These are phyloP conservation scores for Varanus komodoensis DNA, from an alignment of 2,113 vertebrate genomes.

Conservation along the genomic window DNA sequence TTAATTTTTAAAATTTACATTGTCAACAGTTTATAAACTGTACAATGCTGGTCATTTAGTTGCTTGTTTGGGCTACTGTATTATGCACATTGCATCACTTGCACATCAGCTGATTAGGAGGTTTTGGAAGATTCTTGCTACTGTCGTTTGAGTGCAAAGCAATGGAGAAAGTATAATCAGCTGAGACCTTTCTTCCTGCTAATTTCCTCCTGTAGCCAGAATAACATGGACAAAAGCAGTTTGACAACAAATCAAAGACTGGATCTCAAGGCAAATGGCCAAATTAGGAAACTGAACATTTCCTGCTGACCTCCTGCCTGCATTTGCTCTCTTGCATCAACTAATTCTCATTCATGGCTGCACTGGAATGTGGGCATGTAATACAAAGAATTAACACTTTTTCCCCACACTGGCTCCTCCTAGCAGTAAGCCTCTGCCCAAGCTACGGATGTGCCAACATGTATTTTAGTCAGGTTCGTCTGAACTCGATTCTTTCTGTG, in stretches of 20 bases:
- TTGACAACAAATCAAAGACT: neutral
- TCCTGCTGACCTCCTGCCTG: neutral
- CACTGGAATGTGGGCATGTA: neutral
- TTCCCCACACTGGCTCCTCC: neutral
- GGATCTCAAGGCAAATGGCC: neutral
- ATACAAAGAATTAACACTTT: neutral
- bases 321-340: conserved; percentile 5
- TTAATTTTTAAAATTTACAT: too few species aligned
- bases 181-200: neutral
- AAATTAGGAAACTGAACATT: neutral
- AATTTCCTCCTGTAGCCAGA: neutral
- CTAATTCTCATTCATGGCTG: neutral
- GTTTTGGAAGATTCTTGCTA: neutral
- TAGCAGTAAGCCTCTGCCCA: neutral
- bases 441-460: neutral
- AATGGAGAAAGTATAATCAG: neutral
- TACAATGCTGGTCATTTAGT: too few species aligned
- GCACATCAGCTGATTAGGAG: too few species aligned
- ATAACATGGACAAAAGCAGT: neutral
- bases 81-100: too few species aligned
- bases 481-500: neutral
- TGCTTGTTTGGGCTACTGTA: too few species aligned
- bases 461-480: neutral
- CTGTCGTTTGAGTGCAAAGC: neutral
- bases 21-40: too few species aligned